Conservation (phyloP, 2,797 vertebrate genomes). For the Eulemur coronatus region DNA sequence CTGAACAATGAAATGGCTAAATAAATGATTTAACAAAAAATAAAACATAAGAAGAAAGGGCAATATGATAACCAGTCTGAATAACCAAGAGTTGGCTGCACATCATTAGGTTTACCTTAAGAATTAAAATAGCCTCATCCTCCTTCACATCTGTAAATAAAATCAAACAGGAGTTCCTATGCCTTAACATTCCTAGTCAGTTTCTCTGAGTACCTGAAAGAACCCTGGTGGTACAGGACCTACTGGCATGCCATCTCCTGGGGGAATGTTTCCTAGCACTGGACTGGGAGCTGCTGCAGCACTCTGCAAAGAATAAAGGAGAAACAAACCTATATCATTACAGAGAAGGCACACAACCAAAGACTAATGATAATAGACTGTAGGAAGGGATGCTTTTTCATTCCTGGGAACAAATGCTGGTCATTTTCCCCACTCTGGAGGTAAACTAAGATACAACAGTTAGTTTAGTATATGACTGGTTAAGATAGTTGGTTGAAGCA, state of each 20-base stretch:
- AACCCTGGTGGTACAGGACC: slow-evolving; percentile 97
- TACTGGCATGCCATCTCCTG: slow-evolving; percentile 98
- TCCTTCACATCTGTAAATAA: slow-evolving; percentile 72
- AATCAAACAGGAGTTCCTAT: slow-evolving; percentile 71
- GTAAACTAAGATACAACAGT: slow-evolving; percentile 52
- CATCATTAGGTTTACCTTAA: neutral
- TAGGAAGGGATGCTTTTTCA: slow-evolving; percentile 57
- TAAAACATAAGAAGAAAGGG: neutral
- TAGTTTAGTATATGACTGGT: slow-evolving; percentile 8
- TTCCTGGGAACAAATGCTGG: slow-evolving; percentile 53
- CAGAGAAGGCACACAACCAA: slow-evolving; percentile 83
- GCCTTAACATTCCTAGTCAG: slow-evolving; percentile 81
- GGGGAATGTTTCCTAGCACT: slow-evolving; percentile 96
- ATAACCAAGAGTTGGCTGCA: slow-evolving; percentile 66
- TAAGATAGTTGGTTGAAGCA: slow-evolving; percentile 26
- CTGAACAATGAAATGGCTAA: slow-evolving; percentile 27
- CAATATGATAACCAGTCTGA: neutral
- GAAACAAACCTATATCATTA: slow-evolving; percentile 88
- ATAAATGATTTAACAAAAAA: slow-evolving; percentile 13
- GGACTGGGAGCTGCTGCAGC: slow-evolving; percentile 97
- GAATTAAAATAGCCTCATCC: slow-evolving; percentile 68
- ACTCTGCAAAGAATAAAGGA: slow-evolving; percentile 92
- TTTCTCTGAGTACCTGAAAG: slow-evolving; percentile 94
- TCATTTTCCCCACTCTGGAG: slow-evolving; percentile 51
- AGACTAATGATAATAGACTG: slow-evolving; percentile 71